These are phyloP conservation scores for Xenopus borealis DNA, from an alignment of 2,113 vertebrate species.

Conservation along the genomic window DNA sequence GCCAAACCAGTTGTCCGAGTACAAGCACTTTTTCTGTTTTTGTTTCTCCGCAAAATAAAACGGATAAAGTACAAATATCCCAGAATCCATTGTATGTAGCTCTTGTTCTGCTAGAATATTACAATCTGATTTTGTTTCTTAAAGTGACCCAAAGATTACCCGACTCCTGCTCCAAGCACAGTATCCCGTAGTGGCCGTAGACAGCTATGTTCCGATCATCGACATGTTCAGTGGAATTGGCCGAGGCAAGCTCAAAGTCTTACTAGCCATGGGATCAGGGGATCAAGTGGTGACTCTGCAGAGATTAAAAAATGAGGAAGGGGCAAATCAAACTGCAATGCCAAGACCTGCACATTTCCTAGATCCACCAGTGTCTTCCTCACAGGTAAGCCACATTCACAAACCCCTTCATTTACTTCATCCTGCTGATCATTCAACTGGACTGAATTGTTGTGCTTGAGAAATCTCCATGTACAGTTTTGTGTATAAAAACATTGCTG, in stretches of 20 bases:
- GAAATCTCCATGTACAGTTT: too few relatives aligned
- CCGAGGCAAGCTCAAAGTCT: conserved; percentile 77
- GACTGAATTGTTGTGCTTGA: too few relatives aligned
- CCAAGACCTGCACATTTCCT: conserved; percentile 71
- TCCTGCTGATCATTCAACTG: too few relatives aligned
- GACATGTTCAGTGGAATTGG: conserved; percentile 80
- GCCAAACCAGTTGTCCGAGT: too few relatives aligned
- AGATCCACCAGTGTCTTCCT: conserved; percentile 58
- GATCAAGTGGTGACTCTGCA: conserved; percentile 82
- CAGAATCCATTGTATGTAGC: too few relatives aligned
- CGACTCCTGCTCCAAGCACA: conserved; percentile 82
- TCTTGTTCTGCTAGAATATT: too few relatives aligned
- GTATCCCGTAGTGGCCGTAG: conserved; percentile 88
- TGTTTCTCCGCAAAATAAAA: too few relatives aligned
- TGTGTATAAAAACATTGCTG: too few relatives aligned
- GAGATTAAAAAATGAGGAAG: conserved; percentile 71
- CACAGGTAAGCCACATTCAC: conserved; percentile 3
- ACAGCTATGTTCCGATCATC: conserved; percentile 80
- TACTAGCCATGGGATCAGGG: conserved; percentile 85
- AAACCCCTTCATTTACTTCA: neutral
- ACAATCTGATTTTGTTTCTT: too few relatives aligned
- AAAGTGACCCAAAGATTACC: conserved; percentile 78
- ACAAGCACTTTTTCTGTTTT: too few relatives aligned
- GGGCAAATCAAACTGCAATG: conserved; percentile 31
- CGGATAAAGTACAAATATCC: too few relatives aligned